Percentiles rank a stretch among this genome's conserved stretches.
These are phyloP conservation scores for Paracanthobrama guichenoti DNA, from an alignment of 2,113 vertebrate genomes.

Conservation along the genomic window DNA sequence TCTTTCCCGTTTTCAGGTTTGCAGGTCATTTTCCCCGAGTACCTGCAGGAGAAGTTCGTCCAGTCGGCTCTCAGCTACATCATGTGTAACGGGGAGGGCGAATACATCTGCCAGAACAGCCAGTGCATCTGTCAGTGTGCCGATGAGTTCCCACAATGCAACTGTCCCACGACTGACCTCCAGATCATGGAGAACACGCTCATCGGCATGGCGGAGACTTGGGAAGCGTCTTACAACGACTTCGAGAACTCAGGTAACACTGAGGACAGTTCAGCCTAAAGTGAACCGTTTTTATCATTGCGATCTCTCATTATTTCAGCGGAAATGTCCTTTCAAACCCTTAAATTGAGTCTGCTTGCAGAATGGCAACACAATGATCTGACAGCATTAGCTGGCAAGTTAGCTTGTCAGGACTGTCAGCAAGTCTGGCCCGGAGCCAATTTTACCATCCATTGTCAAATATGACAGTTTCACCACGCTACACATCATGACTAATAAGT, in stretches of 20 bases:
- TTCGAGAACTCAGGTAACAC: conserved; percentile 94
- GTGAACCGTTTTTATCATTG: background rate
- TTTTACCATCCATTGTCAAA: conserved; percentile 14
- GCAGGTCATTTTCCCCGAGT: conserved; percentile 97
- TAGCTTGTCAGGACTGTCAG: conserved; percentile 10
- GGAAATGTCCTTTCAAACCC: background rate
- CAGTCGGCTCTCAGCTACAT: conserved; percentile 99
- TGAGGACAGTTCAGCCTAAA: background rate
- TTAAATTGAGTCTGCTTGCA: background rate
- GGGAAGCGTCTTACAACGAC: conserved; percentile 94
- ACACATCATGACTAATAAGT: conserved; percentile 35
- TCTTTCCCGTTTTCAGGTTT: conserved; percentile 79
- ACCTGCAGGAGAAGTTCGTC: conserved; percentile 98
- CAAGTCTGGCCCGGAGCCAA: background rate
- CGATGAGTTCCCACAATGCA: conserved; percentile 95
- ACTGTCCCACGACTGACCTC: conserved; percentile 97
- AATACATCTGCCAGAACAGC: conserved; percentile 91
- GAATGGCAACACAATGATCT: background rate
- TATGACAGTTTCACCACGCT: conserved; percentile 12
- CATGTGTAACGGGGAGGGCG: conserved; percentile 98
- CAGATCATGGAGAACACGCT: conserved; percentile 97
- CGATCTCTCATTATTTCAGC: background rate
- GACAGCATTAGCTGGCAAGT: background rate
- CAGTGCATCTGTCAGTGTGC: conserved; percentile 93
- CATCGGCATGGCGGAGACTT: conserved; percentile 89